Percentiles rank a stretch among this genome's conserved stretches.
These are phyloP conservation scores for Platyura marginata DNA, from an alignment of 1,140 invertebrate genomes.

Conservation along the genomic window DNA sequence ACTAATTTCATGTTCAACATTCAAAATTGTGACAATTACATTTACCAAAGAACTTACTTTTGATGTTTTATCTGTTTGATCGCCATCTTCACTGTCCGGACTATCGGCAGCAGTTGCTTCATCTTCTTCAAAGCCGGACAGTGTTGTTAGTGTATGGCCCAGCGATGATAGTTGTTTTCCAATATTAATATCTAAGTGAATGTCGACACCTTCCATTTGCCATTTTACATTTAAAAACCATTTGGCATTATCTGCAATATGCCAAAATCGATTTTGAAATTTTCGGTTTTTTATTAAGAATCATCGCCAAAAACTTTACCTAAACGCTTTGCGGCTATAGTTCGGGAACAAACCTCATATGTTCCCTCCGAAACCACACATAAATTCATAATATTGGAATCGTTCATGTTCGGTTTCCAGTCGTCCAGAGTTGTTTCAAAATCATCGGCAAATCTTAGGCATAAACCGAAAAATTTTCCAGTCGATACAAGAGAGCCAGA, in stretches of 20 bases:
- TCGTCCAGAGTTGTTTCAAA: conserved; percentile 92
- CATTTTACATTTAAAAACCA: conserved; percentile 96
- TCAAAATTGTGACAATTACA: conserved; percentile 2
- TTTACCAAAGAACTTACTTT: conserved; percentile 4
- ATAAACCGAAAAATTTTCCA: conserved; percentile 66
- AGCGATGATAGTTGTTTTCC: conserved; percentile 88
- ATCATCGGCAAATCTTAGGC: conserved; percentile 86
- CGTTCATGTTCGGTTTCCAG: conserved; percentile 83
- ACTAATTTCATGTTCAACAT: no score
- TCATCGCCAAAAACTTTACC: no score
- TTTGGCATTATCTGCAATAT: conserved; percentile 71
- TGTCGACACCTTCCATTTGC: conserved; percentile 98
- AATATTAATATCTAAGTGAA: conserved; percentile 88
- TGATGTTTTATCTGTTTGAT: conserved; percentile 17
- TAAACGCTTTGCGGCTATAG: conserved; percentile 57
- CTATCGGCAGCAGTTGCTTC: conserved; percentile 44
- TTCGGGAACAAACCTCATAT: conserved; percentile 90
- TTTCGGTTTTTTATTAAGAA: no score
- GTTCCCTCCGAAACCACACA: conserved; percentile 96
- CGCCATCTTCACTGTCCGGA: conserved; percentile 62
- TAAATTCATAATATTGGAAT: conserved; percentile 77
- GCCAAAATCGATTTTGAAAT: background rate
- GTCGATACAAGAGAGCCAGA: conserved; percentile 63
- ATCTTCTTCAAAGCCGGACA: conserved; percentile 74
- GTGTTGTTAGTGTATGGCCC: conserved; percentile 84